These are phyloP conservation scores for Notechis scutatus DNA, from an alignment of 2,113 vertebrate species.

Conservation along the genomic window DNA sequence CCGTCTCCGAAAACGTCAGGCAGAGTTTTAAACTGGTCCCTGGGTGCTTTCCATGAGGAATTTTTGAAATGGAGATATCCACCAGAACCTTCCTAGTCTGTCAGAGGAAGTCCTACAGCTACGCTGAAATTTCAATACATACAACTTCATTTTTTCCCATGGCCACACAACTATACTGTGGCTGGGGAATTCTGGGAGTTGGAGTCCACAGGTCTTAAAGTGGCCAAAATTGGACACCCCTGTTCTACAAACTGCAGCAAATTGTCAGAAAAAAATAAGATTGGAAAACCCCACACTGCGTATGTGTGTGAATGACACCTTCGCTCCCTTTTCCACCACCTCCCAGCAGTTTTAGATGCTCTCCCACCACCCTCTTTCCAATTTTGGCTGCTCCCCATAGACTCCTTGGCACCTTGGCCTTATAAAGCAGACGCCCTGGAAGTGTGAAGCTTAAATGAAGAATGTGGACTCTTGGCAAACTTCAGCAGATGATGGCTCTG, in stretches of 20 bases:
- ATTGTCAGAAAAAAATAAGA: not conserved
- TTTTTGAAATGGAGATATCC: not conserved
- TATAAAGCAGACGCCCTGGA: constrained; percentile 35
- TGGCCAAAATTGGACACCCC: not conserved
- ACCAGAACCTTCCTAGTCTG: not conserved
- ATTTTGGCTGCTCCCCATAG: constrained; percentile 29
- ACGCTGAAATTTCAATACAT: not conserved
- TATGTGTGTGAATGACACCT: not conserved
- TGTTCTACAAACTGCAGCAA: not conserved
- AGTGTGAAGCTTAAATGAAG: constrained; percentile 15
- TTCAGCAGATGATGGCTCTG: not conserved
- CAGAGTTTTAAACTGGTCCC: not conserved
- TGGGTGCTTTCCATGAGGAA: not conserved
- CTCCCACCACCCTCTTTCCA: constrained; percentile 9
- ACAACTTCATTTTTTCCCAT: constrained; percentile 4
- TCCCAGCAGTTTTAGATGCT: not conserved
- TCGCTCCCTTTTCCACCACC: not conserved
- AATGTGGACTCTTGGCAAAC: not conserved
- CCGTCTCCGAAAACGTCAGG: not conserved
- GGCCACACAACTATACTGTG: too few relatives aligned
- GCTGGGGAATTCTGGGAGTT: not conserved
- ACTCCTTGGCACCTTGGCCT: constrained; percentile 50
- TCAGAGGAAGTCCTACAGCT: too few relatives aligned
- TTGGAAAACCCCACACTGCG: not conserved
- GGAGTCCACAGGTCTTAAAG: not conserved